Evolutionary conservation across 1,140 invertebrate genomes (phyloP), one percentile per base, ranked within the genome.

Genomic region (Gyrodactylus bullatarudis): DNA sequence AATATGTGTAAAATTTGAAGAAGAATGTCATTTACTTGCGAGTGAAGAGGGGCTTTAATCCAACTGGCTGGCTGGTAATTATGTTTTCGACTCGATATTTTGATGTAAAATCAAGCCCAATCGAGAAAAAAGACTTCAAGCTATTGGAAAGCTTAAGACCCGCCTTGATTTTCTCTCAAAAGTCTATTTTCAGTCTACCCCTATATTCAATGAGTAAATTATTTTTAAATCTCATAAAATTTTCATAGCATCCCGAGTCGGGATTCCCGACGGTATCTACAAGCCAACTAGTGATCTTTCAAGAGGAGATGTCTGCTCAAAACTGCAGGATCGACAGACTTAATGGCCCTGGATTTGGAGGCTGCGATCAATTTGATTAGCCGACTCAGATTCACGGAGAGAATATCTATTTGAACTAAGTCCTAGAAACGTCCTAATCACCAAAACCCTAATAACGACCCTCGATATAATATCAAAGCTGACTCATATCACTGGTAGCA

Each of bases 81-180:
- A 75, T 76, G 22, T 2, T 26, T 2, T 71, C 71, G 16, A 23
- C 70, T 0, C 71, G 74, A 23, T 23, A 74, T 1, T 75, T 70
- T 22, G 74, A 26, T 54, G 74, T 75, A 68, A 74, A 75, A 23
- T 68, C 68, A 19, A 26, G 68, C 74, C 69, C 75, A 23, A 78
- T 79, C 75, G 77, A 78, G 20, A 34, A 75, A 0, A 76, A 76
- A n/a, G n/a, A n/a, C n/a, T n/a, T n/a, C n/a, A n/a, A n/a, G n/a
- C n/a, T n/a, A n/a, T n/a, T n/a, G n/a, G n/a, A n/a, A n/a, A n/a
- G n/a, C n/a, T n/a, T n/a, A n/a, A n/a, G n/a, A n/a, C n/a, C n/a
- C n/a, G n/a, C n/a, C n/a, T n/a, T n/a, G n/a, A n/a, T n/a, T n/a
- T n/a, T n/a, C n/a, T n/a, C n/a, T n/a, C n/a, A n/a, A n/a, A n/a